Evolutionary conservation across 2,113 vertebrate genomes (phyloP), one percentile per base, ranked within the genome.

Genomic region (Phyllostomus hastatus): DNA sequence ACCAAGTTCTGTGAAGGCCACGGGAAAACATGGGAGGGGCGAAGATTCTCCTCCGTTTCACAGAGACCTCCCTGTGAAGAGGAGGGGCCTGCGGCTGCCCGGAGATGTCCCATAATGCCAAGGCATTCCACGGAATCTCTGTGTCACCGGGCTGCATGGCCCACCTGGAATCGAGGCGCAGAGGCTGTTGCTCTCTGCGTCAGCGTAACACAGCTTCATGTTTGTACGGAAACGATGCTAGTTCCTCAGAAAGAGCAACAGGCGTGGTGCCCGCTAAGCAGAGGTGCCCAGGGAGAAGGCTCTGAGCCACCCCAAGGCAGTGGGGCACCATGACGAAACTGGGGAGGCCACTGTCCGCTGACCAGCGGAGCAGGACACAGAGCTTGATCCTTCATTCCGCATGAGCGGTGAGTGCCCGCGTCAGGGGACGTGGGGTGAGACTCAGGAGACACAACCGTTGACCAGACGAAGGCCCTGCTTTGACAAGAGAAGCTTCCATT

Each of bases 391-490:
- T 24, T 38, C 8, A 31, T 4, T n/a, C 11, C 14, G 2, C 46
- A 66, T 0, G 31, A 0, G 20, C 0, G 28, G 9, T 14, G 41
- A 75, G 48, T 2, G 20, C 16, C 3, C 5, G 7, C 52, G 28
- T 52, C 43, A 10, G 17, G 73, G 54, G 20, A 57, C 80, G 10
- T 16, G n/a, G 69, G 10, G 35, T 67, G 26, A 61, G 59, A 69
- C 15, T 22, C 15, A 17, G 43, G 59, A 19, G 41, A 70, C n/a
- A 3, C 0, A 35, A 11, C 2, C 28, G 48, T 1, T 15, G 43
- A 38, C 28, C 43, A 66, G 54, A 33, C 38, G 10, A 11, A 22
- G 22, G 10, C 14, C 57, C 52, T 31, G n/a, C 22, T 88, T 26
- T 82, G 26, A 20, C 7, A 19, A 59, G 66, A 26, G 52, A 22